Base-by-base conservation (phyloP, 92 coral and sea anemone species). In the Palythoa heliodiscus region DNA sequence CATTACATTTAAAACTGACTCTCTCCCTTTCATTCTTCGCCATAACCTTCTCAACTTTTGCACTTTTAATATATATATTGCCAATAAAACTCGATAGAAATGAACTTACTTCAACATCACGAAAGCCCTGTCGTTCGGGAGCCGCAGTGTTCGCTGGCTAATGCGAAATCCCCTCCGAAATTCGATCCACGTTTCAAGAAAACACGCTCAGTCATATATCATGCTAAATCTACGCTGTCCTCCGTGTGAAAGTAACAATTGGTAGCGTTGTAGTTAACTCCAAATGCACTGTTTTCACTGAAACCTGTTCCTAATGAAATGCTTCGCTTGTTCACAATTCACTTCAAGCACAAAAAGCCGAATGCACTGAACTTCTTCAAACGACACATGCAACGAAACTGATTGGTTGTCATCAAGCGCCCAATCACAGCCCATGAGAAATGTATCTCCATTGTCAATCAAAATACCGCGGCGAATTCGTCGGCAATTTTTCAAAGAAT, bases 381-480 rank as follows among this genome's bases (percentile, higher is more conserved):
- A 80, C 75, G 84, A 94, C 98, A 92, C 98, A 94, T 94, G 98
- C 95, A 94, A 86, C 88, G 86, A 89, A 94, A 93, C 81, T 92
- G 98, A 94, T 94, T 94, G 98, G 98, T 88, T 92, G 95, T 94
- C 95, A 90, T 60, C 50, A 84, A 87, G 87, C 93, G 71, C 66
- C 98, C 98, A 94, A 94, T 94, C 98, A 94, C 70, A 72, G 84
- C 78, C 68, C 92, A 48, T 72, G 89, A 79, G 87, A 89, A 90
- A 83, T 91, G 93, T 94, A 94, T 93, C 91, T 91, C 91, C 70
- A 78, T 87, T 93, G 95, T 93, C 97, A 93, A 93, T 93, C 97
- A 93, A 83, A 71, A 73, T 58, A 60, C 83, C 73, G 87, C 93
- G 89, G 87, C 89, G 63, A 91, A 88, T 93, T 88, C 90, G 91